Percentiles rank a stretch among this genome's conserved stretches.
These are phyloP conservation scores for Drosophila prolongata DNA, from an alignment of 2,888 invertebrate species.

Conservation along the genomic window DNA sequence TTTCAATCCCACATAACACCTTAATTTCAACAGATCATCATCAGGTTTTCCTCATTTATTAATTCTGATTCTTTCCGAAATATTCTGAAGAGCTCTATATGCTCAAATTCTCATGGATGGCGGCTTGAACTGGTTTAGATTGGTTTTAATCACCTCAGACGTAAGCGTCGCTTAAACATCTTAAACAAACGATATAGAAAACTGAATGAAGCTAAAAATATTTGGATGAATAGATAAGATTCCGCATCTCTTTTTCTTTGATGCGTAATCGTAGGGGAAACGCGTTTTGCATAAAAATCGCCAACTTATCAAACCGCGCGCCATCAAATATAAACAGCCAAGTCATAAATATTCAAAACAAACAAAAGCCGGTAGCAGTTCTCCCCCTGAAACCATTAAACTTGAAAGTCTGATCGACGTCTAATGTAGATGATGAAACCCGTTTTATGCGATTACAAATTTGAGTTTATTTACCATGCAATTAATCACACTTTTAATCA, in stretches of 20 bases:
- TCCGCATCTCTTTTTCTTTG: conserved; percentile 28
- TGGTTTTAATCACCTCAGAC: conserved; percentile 9
- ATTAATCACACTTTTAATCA: conserved; percentile 27
- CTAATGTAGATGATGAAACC: conserved; percentile 30
- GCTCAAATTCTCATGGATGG: conserved; percentile 1
- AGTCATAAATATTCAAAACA: conserved; percentile 48
- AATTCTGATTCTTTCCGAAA: background rate
- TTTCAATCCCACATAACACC: no score
- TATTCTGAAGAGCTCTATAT: conserved; percentile 2
- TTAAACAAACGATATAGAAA: conserved; percentile 10
- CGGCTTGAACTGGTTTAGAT: conserved; percentile 27
- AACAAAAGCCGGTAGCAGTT: conserved; percentile 46
- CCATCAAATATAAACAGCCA: conserved; percentile 28
- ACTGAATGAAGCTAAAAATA: background rate
- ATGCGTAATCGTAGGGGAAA: conserved; percentile 39
- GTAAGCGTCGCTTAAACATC: conserved; percentile 1
- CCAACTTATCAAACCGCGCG: conserved; percentile 19
- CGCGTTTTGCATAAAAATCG: conserved; percentile 48
- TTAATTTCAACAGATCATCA: no score
- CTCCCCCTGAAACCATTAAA: conserved; percentile 14
- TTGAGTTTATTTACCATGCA: background rate
- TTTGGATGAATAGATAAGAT: conserved; percentile 22
- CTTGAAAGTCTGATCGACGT: conserved; percentile 5
- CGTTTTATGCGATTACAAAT: conserved; percentile 10
- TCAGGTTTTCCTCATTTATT: background rate